phyloP scores from a whole-genome alignment of 2,888 invertebrate genomes.

The Meloe dianella region DNA sequence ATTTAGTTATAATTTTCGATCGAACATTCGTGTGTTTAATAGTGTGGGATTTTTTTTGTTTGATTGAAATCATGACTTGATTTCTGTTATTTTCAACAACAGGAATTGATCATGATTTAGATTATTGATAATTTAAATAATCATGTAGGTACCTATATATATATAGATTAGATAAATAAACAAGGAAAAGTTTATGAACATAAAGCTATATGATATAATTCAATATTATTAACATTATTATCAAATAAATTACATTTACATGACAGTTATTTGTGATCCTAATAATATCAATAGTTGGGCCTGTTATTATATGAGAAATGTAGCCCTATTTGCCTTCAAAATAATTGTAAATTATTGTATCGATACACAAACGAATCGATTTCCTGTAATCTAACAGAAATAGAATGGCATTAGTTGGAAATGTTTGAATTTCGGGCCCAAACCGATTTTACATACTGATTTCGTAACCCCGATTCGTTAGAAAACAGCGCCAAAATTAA shows the following conservation, averaged over 20 bases:
- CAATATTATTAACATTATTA: slow-evolving; percentile 29
- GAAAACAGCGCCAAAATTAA: background rate
- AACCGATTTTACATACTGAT: background rate
- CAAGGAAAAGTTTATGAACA: slow-evolving; percentile 5
- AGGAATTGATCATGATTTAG: background rate
- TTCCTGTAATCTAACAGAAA: background rate
- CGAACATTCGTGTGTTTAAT: background rate
- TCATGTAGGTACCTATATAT: background rate
- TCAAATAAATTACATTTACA: slow-evolving; percentile 31
- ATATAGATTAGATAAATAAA: slow-evolving; percentile 8
- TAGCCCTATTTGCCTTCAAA: background rate
- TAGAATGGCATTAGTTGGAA: background rate
- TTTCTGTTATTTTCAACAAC: background rate
- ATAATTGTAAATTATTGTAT: background rate
- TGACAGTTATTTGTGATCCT: slow-evolving; percentile 33
- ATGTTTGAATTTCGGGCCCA: background rate
- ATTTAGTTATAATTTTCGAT: background rate
- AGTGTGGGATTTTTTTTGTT: background rate
- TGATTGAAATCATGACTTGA: background rate
- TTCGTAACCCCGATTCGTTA: background rate
- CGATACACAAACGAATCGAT: background rate
- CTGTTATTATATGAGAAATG: background rate
- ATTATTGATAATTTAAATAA: slow-evolving; percentile 13
- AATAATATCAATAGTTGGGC: slow-evolving; percentile 23
- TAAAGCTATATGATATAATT: slow-evolving; percentile 19